phyloP scores from a whole-genome alignment of 2,888 invertebrate genomes.

The Leptopterna dolabrata region DNA sequence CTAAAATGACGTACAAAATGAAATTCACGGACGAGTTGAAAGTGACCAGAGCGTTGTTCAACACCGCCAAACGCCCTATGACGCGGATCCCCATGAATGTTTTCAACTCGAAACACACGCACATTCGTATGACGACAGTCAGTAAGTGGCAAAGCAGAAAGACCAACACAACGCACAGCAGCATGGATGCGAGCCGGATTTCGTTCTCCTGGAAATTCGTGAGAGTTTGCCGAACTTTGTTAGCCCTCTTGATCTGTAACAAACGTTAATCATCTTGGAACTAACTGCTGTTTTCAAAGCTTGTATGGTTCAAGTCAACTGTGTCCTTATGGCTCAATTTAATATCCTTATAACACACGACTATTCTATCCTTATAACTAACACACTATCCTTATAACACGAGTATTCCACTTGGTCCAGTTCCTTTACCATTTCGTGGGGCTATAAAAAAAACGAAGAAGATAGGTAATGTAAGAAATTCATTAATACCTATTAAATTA shows the following conservation, averaged over 20 bases:
- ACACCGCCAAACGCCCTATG: constrained; percentile 79
- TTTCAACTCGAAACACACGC: constrained; percentile 77
- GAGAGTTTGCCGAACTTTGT: constrained; percentile 87
- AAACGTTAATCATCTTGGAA: constrained; percentile 22
- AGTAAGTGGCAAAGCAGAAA: constrained; percentile 93
- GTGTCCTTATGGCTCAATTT: too few species aligned
- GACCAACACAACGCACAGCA: constrained; percentile 92
- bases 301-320: too few species aligned
- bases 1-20: constrained; percentile 97
- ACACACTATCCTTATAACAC: too few species aligned
- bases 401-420: too few species aligned
- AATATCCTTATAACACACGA: too few species aligned
- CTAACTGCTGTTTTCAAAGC: too few species aligned
- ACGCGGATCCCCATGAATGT: constrained; percentile 74
- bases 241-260: constrained; percentile 84
- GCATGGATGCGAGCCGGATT: constrained; percentile 94
- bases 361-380: too few species aligned
- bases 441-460: too few species aligned
- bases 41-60: constrained; percentile 92
- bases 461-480: too few species aligned
- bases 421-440: too few species aligned
- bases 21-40: constrained; percentile 98
- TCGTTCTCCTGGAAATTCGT: constrained; percentile 91
- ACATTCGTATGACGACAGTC: constrained; percentile 78
- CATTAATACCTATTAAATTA: too few species aligned